Evolutionary conservation across 2,888 invertebrate species (phyloP), one percentile per base, ranked within the genome.

Genomic region (Myopa testacea): DNA sequence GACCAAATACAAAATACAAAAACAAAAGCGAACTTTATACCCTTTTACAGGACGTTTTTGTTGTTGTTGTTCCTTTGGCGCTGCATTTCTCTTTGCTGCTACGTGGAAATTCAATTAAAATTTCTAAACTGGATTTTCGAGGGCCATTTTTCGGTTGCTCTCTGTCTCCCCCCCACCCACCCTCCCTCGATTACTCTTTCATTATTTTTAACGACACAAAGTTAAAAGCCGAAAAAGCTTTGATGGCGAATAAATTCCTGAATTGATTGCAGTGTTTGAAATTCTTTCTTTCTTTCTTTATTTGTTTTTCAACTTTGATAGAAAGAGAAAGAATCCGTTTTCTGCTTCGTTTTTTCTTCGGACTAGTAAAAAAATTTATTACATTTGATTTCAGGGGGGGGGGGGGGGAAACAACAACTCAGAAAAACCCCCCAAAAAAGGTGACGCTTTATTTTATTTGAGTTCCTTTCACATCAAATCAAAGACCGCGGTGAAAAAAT

Each of bases 21-120:
- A 65, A 65, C n/a, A 19, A 62, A 16, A 62, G 0, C 8, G 34
- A 63, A 63, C 16, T 34, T 34, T 63, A 26, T 63, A 6, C 60
- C 37, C 12, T 4, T 16, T 60, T 5, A 8, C 1, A 26, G 26
- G 26, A 34, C 34, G n/a, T 67, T 67, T 40, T 55, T 67, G 14
- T 40, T 4, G n/a, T 3, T 67, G 37, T 37, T 40, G 38, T 16
- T 14, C 55, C 40, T 16, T 67, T 40, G n/a, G n/a, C 67, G n/a
- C 67, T 40, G n/a, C 55, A n/a, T n/a, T 55, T 55, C n/a, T 2
- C 55, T n/a, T 8, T 67, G 16, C 2, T 16, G 40, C n/a, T 55
- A 55, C 55, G 16, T 38, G 37, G 38, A 67, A 67, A 67, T 67
- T 67, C 67, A 67, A 67, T 67, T 67, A 67, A 67, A 67, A 38